phyloP scores from a whole-genome alignment of 2,888 invertebrate genomes.

The Hylaea fasciaria region DNA sequence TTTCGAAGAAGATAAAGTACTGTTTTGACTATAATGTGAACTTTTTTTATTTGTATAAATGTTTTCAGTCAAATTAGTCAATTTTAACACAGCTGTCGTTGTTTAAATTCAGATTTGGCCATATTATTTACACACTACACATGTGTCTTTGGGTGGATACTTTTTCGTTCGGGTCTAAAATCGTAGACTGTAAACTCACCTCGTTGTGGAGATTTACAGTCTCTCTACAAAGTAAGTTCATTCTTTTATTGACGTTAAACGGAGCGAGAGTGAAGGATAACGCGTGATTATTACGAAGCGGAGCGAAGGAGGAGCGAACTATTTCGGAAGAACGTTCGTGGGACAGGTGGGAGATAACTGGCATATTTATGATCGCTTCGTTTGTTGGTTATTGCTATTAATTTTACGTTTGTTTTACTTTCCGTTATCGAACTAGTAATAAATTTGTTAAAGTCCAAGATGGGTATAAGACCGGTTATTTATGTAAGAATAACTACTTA shows the following conservation, averaged over 20 bases:
- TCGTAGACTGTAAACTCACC: slow-evolving; percentile 42
- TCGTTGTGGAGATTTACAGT: slow-evolving; percentile 53
- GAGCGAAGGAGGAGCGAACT: slow-evolving; percentile 24
- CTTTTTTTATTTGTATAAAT: too few species aligned
- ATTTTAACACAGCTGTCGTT: too few species aligned
- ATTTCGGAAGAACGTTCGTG: slow-evolving; percentile 17
- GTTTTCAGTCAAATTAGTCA: too few species aligned
- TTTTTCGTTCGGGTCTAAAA: slow-evolving; percentile 36
- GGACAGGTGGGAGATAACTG: slow-evolving; percentile 20
- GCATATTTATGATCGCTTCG: slow-evolving; percentile 6
- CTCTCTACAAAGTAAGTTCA: slow-evolving; percentile 55
- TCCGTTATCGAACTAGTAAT: not conserved
- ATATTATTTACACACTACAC: too few species aligned
- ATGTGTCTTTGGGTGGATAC: too few species aligned
- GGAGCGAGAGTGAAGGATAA: slow-evolving; percentile 62
- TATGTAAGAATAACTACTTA: too few species aligned
- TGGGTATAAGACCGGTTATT: too few species aligned
- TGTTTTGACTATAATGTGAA: too few species aligned
- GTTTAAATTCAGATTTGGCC: too few species aligned
- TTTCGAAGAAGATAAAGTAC: too few species aligned
- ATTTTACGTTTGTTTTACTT: not conserved
- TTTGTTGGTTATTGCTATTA: not conserved
- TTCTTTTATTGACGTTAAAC: slow-evolving; percentile 66
- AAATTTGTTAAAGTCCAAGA: not conserved
- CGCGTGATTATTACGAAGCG: slow-evolving; percentile 46